Evolutionary conservation across 2,888 invertebrate species (phyloP), one percentile per base, ranked within the genome.

Genomic region (Halictus ligatus): DNA sequence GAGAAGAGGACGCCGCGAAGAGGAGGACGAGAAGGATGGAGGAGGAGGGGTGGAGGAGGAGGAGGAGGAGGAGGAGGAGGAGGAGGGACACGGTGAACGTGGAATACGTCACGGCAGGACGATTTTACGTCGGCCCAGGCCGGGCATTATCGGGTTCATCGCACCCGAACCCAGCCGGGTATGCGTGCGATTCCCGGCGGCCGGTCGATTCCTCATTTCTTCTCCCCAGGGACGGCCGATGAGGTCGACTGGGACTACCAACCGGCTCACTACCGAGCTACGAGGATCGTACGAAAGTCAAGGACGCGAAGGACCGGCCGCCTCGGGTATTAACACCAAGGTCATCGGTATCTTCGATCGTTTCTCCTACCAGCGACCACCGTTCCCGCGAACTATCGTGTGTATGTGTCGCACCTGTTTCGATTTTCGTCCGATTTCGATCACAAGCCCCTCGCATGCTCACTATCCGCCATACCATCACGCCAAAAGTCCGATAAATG

Each of bases 151-250:
- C 76, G 89, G 75, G 89, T 88, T 89, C 89, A 84, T 89, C 83
- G 89, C 78, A 84, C 88, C 54, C 81, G 77, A 84, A 75, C 79
- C 67, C 58, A 75, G 79, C 67, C 64, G 76, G 75, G 69, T 78
- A 71, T 82, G 87, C 85, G 75, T 78, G 85, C 78, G 80, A 75
- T 84, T 87, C 80, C 43, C 80, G 29, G 64, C 80, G 69, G 71
- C 69, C 58, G 43, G 81, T 54, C 79, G 79, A 90, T 88, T 88
- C 86, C 77, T 89, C 83, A 73, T 88, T 89, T 88, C 89, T 82
- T 79, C 79, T 75, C 75, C 35, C 67, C 75, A 71, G 76, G 86
- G 80, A 80, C 82, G 58, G 46, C 29, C 79, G 78, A 78, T 73
- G 64, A 83, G 83, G 81, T 74, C 79, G 79, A 12, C 74, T 60